Conservation (phyloP, 1,140 invertebrate genomes). For the Prorops nasuta region DNA sequence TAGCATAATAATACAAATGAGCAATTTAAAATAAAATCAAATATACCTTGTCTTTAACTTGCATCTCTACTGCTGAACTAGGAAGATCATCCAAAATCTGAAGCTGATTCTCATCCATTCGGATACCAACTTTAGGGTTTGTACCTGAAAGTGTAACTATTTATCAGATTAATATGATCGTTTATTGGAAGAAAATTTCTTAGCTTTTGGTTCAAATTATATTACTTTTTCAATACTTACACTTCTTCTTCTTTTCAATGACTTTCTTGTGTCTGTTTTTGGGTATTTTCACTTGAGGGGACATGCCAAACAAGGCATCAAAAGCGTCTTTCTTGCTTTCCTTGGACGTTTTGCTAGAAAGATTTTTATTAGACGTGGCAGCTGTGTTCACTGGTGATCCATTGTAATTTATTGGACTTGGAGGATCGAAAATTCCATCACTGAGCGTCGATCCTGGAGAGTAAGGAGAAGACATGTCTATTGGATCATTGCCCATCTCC, state of each 20-base stretch:
- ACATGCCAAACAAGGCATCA: slow-evolving; percentile 58
- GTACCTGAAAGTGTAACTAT: slow-evolving; percentile 49
- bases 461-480: slow-evolving; percentile 80
- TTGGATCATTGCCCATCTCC: slow-evolving; percentile 38
- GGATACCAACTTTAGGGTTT: slow-evolving; percentile 65
- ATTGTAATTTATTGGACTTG: slow-evolving; percentile 58
- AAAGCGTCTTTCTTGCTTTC: slow-evolving; percentile 55
- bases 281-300: slow-evolving; percentile 44
- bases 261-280: slow-evolving; percentile 49
- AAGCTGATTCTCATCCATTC: slow-evolving; percentile 73
- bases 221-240: slow-evolving; percentile 19
- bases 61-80: slow-evolving; percentile 91
- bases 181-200: background rate
- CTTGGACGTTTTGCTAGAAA: slow-evolving; percentile 41
- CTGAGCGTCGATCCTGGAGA: slow-evolving; percentile 81
- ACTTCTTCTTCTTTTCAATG: slow-evolving; percentile 53
- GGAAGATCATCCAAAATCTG: slow-evolving; percentile 85
- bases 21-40: slow-evolving; percentile 10
- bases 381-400: slow-evolving; percentile 33
- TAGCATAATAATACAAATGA: background rate
- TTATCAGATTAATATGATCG: background rate
- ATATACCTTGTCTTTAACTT: slow-evolving; percentile 91
- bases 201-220: background rate
- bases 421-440: slow-evolving; percentile 83
- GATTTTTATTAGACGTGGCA: slow-evolving; percentile 32